phyloP scores from a whole-genome alignment of 2,888 invertebrate genomes.

The Anodontia alba region DNA sequence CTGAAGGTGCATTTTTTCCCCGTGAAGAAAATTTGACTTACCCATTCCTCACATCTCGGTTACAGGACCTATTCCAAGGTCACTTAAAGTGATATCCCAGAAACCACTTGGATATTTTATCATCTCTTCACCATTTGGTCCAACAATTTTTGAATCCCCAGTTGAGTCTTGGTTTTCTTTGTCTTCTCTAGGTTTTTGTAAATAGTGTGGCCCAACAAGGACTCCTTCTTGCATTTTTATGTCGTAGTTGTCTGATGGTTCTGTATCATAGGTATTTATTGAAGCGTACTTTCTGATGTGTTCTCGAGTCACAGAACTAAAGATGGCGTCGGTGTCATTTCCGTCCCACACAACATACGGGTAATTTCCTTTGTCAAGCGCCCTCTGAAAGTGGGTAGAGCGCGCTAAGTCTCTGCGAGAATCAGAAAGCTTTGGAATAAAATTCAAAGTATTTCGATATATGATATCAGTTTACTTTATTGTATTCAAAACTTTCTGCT shows the following conservation, averaged over 20 bases:
- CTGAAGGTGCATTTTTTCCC: too few relatives aligned
- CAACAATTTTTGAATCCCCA: background rate
- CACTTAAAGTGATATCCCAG: constrained; percentile 44
- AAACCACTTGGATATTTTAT: constrained; percentile 43
- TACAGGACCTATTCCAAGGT: constrained; percentile 16
- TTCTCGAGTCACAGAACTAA: background rate
- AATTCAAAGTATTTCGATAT: background rate
- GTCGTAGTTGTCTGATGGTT: background rate
- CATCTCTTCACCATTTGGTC: constrained; percentile 13
- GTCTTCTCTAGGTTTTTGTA: background rate
- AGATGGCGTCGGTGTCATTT: background rate
- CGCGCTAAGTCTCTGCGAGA: constrained; percentile 10
- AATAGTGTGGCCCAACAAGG: background rate
- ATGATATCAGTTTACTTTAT: too few relatives aligned
- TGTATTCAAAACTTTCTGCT: too few relatives aligned
- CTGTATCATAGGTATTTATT: background rate
- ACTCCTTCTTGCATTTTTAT: background rate
- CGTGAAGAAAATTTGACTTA: too few relatives aligned
- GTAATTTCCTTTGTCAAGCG: background rate
- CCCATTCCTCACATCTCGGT: background rate
- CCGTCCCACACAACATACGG: constrained; percentile 14
- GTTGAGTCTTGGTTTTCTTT: background rate
- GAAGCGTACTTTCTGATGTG: background rate
- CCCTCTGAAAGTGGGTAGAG: constrained; percentile 25
- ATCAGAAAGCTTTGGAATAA: background rate